Percentiles rank a stretch among this genome's conserved stretches.
These are phyloP conservation scores for Sylvietta virens DNA, from an alignment of 2,113 vertebrate species.

Conservation along the genomic window DNA sequence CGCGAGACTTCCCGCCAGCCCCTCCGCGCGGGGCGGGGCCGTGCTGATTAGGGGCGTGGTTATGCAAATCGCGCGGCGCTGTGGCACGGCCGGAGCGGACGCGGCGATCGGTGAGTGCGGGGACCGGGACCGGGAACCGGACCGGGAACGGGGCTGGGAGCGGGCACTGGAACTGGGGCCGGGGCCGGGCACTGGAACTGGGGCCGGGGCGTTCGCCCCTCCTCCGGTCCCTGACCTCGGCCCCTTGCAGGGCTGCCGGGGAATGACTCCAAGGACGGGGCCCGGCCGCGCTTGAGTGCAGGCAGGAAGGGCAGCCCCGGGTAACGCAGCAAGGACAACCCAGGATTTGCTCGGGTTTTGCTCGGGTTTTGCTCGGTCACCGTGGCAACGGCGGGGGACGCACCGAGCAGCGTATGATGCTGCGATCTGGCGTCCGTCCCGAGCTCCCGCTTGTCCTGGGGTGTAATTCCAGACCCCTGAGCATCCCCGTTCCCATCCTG, in stretches of 20 bases:
- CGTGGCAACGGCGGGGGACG: neutral
- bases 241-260: no score
- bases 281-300: neutral
- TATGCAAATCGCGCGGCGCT: fast-evolving
- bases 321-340: neutral
- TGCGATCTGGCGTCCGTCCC: neutral
- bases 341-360: neutral
- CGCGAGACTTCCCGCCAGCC: neutral
- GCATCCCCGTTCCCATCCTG: neutral
- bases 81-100: neutral
- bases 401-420: neutral
- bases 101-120: neutral
- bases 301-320: neutral
- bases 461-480: neutral
- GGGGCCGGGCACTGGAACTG: fast-evolving
- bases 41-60: fast-evolving
- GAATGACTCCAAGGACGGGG: neutral
- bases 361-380: neutral
- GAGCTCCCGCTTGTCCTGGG: neutral
- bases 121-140: fast-evolving
- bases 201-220: fast-evolving
- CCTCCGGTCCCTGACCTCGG: neutral
- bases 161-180: no score
- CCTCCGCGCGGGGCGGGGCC: fast-evolving
- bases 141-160: fast-evolving